Base-by-base conservation (phyloP, 2,113 vertebrate genomes). In the Suricata suricatta region DNA sequence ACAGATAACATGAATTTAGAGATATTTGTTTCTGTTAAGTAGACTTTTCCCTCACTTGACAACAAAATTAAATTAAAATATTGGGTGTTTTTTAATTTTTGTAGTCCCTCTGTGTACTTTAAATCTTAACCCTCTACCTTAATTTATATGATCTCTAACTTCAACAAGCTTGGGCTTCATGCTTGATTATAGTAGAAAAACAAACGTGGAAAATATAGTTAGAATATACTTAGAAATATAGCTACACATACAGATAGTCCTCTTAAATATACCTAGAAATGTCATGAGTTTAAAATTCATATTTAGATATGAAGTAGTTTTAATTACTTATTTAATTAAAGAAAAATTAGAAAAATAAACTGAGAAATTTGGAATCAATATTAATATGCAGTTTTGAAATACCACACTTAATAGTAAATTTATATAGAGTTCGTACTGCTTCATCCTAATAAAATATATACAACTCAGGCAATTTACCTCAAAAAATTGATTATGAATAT, bases 11-110 rank as follows among this genome's bases (percentile, higher is more conserved):
- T 35, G 12, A 74, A 57, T 52, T 52, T 66, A 5, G 41, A 81
- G 12, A 7, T 72, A 33, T 50, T 50, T 38, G 3, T 52, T 77
- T 76, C 25, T 50, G 13, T 86, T 80, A 68, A 54, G 41, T 12
- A 63, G 12, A 81, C 19, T 33, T 84, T 81, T 64, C 31, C 17
- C 60, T 83, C 8, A 60, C 12, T 88, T 95, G 54, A 17, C 29
- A 91, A 82, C 94, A 95, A 91, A 88, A 63, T 68, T 23, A 92
- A 2, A 60, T 60, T 52, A 92, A 95, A 47, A 44, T 92, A 15
- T n/a, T 9, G 6, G n/a, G 31, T 81, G 31, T 69, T 71, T 35
- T 88, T 54, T 52, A 16, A 71, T 76, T 90, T 69, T 66, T 74
- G 14, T 54, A 54, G 11, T 27, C 77, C 7, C 72, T 38, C 47